Base-by-base conservation (phyloP, 2,888 invertebrate genomes). In the Amphipoea lucens region DNA sequence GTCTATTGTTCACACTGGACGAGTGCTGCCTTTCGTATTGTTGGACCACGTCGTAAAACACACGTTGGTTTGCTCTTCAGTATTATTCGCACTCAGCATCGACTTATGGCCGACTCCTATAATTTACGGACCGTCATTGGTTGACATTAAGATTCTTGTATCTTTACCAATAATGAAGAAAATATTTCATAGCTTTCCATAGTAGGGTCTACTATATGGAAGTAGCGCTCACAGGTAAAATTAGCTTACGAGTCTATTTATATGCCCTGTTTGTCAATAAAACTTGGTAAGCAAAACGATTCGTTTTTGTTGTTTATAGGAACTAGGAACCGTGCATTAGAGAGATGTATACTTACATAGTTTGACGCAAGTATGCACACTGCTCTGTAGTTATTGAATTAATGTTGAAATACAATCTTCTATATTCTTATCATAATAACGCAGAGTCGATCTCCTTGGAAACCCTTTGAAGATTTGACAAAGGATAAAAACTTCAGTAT, bases 1-100 rank as follows among this genome's bases (percentile, higher is more conserved):
- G 80, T 82, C 91, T 90, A 92, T 93, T 93, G 93, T 94, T 92
- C 90, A 84, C 86, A 71, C 78, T 87, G 84, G 88, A 86, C 87
- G 82, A 82, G 79, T 84, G 81, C 83, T 89, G 90, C 88, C 83
- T 79, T 86, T 90, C 87, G 86, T 86, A 88, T 90, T 92, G 87
- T 90, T 89, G 85, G 72, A 78, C 78, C 74, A 83, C 80, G 74
- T 80, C 87, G 79, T 90, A 86, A 86, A 90, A 76, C 69, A 62
- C 60, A 69, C 42, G 67, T 82, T 79, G 79, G 76, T 80, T 85
- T 88, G 79, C 65, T 80, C 78, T 81, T 75, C 80, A 77, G 81
- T 82, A 68, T 80, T 74, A 74, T 80, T 78, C 65, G n/a, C 62
- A 57, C 42, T 82, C 48, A 36, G n/a, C 72, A 63, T 66, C 57